Conservation (phyloP, 2,888 invertebrate genomes). For the Xanthia togata region DNA sequence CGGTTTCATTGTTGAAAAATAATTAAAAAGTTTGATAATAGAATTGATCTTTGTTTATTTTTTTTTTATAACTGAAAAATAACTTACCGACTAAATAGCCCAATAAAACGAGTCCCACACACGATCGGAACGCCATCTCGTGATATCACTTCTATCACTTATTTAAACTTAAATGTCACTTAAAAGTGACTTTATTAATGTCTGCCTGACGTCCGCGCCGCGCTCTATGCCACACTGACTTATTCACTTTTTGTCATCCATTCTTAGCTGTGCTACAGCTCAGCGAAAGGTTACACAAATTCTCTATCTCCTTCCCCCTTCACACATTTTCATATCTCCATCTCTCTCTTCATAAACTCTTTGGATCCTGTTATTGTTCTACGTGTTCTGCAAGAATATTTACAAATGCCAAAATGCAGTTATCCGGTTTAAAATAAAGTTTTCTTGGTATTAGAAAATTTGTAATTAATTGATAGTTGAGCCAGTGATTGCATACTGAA, state of each 20-base stretch:
- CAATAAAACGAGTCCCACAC: constrained; percentile 79
- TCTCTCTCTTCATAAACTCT: constrained; percentile 70
- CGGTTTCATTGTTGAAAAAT: not conserved
- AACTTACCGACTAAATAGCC: constrained; percentile 86
- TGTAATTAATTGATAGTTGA: constrained; percentile 40
- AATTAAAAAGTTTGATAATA: not conserved
- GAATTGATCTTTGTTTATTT: not conserved
- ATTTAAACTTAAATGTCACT: constrained; percentile 83
- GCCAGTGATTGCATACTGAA: constrained; percentile 29
- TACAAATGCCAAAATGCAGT: constrained; percentile 70
- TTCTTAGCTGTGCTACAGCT: constrained; percentile 82
- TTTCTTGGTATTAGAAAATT: constrained; percentile 34
- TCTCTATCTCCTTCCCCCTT: constrained; percentile 76
- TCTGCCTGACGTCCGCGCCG: constrained; percentile 82
- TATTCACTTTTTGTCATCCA: constrained; percentile 86
- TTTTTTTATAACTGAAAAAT: too few species aligned
- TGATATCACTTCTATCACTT: constrained; percentile 77
- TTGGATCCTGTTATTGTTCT: constrained; percentile 87
- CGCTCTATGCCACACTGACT: constrained; percentile 86
- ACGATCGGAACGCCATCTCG: constrained; percentile 85
- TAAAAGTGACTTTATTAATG: constrained; percentile 77
- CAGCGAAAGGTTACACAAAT: constrained; percentile 86
- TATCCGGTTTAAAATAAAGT: constrained; percentile 60
- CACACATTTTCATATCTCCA: constrained; percentile 66
- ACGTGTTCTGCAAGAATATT: constrained; percentile 86